Evolutionary conservation across 2,888 invertebrate species (phyloP), one percentile per base, ranked within the genome.

Genomic region (Dioctria linearis): DNA sequence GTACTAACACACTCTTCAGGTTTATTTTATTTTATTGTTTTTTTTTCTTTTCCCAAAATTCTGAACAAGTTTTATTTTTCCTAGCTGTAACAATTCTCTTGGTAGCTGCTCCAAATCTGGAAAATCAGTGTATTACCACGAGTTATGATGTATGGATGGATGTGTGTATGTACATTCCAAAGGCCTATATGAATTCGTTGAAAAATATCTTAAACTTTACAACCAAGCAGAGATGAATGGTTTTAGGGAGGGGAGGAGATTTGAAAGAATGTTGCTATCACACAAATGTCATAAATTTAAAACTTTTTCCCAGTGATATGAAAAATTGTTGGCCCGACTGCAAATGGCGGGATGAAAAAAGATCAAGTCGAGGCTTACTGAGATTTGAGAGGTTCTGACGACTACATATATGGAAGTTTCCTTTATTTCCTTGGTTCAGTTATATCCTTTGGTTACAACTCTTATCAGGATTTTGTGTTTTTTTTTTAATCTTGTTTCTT

Each of bases 181-280:
- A 25, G 37, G 43, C n/a, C 63, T 54, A 4, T 63, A n/a, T 25
- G 63, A 63, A 76, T 46, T 46, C 61, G 63, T 42, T 76, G 76
- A 76, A 76, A 76, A 76, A 76, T 76, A 63, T 76, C 76, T 13
- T 59, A 63, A 76, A 76, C 61, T 76, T 63, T 43, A 42, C 46
- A 61, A 63, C 25, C 46, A 76, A 46, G 46, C 46, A 42, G 76
- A 11, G n/a, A 57, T 61, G 39, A 63, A 63, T 61, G 43, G 49
- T 42, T 73, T 59, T 57, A 3, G 25, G 63, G 43, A 11, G 25
- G 39, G 43, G 76, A 46, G 25, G 25, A 25, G 25, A 25, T 0
- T 46, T 61, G 46, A 49, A 37, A 63, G 46, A 76, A 76, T 42
- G 76, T 61, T 61, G 63, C 76, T 46, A 76, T 76, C 61, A 76